Conservation (phyloP, 1,140 invertebrate genomes). For the Meteorus sp. region DNA sequence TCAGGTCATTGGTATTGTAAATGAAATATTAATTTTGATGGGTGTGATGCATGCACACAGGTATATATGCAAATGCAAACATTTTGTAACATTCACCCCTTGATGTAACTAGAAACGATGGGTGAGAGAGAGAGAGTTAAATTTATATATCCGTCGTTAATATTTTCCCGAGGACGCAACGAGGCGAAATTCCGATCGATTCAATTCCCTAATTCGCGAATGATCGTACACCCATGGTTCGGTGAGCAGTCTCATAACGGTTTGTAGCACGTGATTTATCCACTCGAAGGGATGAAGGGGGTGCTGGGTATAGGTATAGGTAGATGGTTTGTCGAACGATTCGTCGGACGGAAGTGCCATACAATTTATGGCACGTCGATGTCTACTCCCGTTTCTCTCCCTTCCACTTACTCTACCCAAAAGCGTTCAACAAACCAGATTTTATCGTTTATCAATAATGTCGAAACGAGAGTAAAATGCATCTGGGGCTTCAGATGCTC, state of each 20-base stretch:
- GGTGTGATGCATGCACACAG: neutral
- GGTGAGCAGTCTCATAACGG: slow-evolving; percentile 26
- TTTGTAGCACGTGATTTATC: slow-evolving; percentile 31
- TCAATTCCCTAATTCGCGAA: slow-evolving; percentile 33
- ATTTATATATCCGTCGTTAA: slow-evolving; percentile 25
- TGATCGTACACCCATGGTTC: slow-evolving; percentile 26
- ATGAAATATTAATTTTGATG: slow-evolving; percentile 12
- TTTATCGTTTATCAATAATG: slow-evolving; percentile 53
- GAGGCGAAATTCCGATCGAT: slow-evolving; percentile 32
- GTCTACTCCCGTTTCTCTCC: no score
- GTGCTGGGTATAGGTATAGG: slow-evolving; percentile 1
- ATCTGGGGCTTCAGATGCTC: neutral
- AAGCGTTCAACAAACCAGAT: slow-evolving; percentile 45
- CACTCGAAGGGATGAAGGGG: neutral
- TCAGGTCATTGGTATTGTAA: no score
- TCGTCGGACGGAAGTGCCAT: slow-evolving; percentile 41
- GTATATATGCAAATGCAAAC: neutral
- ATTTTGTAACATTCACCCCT: no score
- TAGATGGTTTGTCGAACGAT: slow-evolving; percentile 50
- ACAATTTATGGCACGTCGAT: slow-evolving; percentile 41
- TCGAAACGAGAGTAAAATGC: slow-evolving; percentile 25
- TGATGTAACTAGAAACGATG: neutral
- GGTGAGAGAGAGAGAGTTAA: slow-evolving; percentile 14
- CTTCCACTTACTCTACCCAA: no score
- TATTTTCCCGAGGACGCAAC: slow-evolving; percentile 28